phyloP scores from a whole-genome alignment of 2,888 invertebrate species.

The Cyclophora albipunctata region DNA sequence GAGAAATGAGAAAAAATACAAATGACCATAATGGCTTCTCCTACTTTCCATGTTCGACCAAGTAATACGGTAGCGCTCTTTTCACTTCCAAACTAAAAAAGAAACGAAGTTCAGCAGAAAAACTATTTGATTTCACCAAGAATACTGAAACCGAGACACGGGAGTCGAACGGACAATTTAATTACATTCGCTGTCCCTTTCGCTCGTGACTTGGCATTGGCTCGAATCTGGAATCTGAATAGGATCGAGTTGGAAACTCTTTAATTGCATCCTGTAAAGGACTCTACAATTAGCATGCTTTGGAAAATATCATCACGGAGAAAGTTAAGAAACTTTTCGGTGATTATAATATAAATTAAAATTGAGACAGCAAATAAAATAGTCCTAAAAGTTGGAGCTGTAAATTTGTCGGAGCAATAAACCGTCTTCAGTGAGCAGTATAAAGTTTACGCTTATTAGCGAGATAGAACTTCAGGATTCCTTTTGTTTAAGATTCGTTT shows the following conservation, averaged over 20 bases:
- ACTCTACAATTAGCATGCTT: constrained; percentile 52
- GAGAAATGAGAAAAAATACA: too few relatives aligned
- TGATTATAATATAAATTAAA: constrained; percentile 10
- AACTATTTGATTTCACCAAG: constrained; percentile 49
- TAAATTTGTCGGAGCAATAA: constrained; percentile 4
- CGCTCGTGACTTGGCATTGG: constrained; percentile 39
- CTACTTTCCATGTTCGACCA: constrained; percentile 19
- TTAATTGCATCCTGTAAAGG: constrained; percentile 52
- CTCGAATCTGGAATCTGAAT: constrained; percentile 31
- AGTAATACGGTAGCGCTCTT: constrained; percentile 19
- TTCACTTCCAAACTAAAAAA: constrained; percentile 35
- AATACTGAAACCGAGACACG: constrained; percentile 36
- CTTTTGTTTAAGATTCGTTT: too few relatives aligned
- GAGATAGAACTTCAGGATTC: too few relatives aligned
- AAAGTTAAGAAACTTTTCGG: constrained; percentile 31
- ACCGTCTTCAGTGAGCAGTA: constrained; percentile 3
- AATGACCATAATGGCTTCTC: constrained; percentile 4
- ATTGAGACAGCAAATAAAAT: constrained; percentile 16
- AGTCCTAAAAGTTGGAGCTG: constrained; percentile 9
- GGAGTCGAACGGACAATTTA: constrained; percentile 59
- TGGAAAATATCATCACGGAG: constrained; percentile 31
- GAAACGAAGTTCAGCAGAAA: constrained; percentile 39
- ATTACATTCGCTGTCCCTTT: constrained; percentile 54
- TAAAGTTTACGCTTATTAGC: constrained; percentile 8
- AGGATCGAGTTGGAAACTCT: constrained; percentile 47